Evolutionary conservation across 2,888 invertebrate species (phyloP).

Genomic region (Drosophila pseudotakahashii): DNA sequence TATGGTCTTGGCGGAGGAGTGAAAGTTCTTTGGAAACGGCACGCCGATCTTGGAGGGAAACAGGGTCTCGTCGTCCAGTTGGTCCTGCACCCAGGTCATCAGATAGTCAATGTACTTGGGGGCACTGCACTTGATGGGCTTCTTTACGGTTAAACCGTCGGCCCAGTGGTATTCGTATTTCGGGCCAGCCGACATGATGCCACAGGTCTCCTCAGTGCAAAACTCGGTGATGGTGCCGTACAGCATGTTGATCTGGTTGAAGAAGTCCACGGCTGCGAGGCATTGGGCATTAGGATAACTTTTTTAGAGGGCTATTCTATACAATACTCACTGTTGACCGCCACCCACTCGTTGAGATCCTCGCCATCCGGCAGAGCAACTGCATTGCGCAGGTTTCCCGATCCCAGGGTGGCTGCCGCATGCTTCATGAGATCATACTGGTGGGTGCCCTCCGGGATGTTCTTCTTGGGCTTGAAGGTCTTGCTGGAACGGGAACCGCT

Average conservation of each 20-base stretch:
- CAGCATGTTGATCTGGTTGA: slow-evolving; percentile 99
- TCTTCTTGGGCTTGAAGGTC: slow-evolving; percentile 99
- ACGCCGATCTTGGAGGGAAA: slow-evolving; percentile 99
- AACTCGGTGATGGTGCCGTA: slow-evolving; percentile 99
- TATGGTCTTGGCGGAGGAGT: slow-evolving; percentile 98
- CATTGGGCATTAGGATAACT: neutral
- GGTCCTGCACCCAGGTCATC: slow-evolving; percentile 99
- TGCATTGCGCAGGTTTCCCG: slow-evolving; percentile 97
- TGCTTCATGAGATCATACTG: slow-evolving; percentile 99
- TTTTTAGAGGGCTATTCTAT: neutral
- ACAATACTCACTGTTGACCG: slow-evolving; percentile 96
- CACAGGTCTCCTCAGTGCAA: slow-evolving; percentile 98
- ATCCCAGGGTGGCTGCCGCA: slow-evolving; percentile 98
- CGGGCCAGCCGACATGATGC: slow-evolving; percentile 99
- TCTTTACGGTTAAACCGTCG: slow-evolving; percentile 98
- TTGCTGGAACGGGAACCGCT: slow-evolving; percentile 92
- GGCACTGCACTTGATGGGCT: slow-evolving; percentile 99
- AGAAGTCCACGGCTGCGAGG: slow-evolving; percentile 97
- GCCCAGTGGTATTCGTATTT: slow-evolving; percentile 99
- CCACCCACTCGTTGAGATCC: slow-evolving; percentile 99
- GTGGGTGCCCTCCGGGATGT: slow-evolving; percentile 99
- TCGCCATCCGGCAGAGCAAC: slow-evolving; percentile 99
- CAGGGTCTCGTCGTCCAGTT: slow-evolving; percentile 98
- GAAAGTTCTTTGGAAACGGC: slow-evolving; percentile 99
- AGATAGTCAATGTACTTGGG: slow-evolving; percentile 99